These are phyloP conservation scores for Psettodes erumei DNA, from an alignment of 2,113 vertebrate genomes.

Conservation along the genomic window DNA sequence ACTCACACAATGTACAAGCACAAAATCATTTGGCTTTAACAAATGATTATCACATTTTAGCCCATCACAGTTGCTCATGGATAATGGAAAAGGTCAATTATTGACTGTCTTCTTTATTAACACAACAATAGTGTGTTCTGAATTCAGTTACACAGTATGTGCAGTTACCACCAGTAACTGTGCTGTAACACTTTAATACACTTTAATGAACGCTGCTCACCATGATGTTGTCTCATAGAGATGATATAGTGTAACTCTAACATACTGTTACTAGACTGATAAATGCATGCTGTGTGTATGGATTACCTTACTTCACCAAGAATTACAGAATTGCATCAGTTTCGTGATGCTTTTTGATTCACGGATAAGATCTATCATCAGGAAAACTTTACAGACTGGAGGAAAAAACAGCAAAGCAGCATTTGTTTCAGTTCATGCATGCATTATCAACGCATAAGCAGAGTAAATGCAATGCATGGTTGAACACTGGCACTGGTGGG, in stretches of 20 bases:
- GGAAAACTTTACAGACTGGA: constrained; percentile 29
- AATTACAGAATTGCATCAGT: constrained; percentile 8
- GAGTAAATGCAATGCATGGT: constrained; percentile 40
- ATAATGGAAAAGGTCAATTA: too few species aligned
- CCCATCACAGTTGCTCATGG: too few species aligned
- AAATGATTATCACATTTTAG: not conserved
- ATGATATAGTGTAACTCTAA: not conserved
- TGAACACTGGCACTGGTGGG: constrained; percentile 25
- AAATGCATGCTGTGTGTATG: constrained; percentile 1
- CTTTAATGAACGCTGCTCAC: too few species aligned
- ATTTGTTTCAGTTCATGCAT: constrained; percentile 46
- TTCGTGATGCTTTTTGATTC: not conserved
- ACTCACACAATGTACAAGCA: not conserved
- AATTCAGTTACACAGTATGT: too few species aligned
- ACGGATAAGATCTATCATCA: constrained; percentile 1
- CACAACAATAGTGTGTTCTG: too few species aligned
- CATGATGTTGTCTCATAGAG: too few species aligned
- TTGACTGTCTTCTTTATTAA: too few species aligned
- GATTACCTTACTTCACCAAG: not conserved
- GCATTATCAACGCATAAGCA: constrained; percentile 37
- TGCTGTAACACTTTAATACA: too few species aligned
- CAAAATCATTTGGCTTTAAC: too few species aligned
- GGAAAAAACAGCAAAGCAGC: constrained; percentile 13
- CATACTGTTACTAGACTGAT: not conserved
- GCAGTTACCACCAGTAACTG: too few species aligned